Evolutionary conservation across 92 coral and sea anemone species (phyloP), one percentile per base, ranked within the genome.

Genomic region (Anthopleura xanthogrammica): DNA sequence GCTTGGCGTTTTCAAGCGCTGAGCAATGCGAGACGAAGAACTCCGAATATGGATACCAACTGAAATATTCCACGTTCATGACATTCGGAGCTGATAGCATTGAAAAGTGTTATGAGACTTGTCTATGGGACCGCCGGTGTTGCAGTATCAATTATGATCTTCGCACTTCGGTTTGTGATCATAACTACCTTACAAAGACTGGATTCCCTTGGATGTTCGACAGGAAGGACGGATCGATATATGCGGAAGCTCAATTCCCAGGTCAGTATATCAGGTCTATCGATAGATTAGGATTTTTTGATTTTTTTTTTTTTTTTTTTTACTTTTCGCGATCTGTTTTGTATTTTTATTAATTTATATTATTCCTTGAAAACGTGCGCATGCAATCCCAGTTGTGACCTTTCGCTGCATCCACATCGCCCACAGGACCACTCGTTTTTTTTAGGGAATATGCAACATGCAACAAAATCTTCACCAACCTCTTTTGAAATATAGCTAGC

Each of bases 81-180:
- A 50, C 58, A 52, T 77, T 77, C 64, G 17, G 0, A 48, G 52
- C 81, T 13, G 76, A 83, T 16, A 77, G 82, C 8, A 66, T 82
- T 82, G 87, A 57, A 56, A n/a, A 62, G n/a, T 87, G 87, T 81
- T 41, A 41, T 36, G 81, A 58, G 68, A 58, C 16, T n/a, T 87
- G 90, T 70, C 3, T 72, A 11, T 52, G 17, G 6, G 84, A 87
- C 71, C 16, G 17, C 8, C 60, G 79, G 9, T 87, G 90, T n/a
- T 42, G 14, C 46, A 87, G 90, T 71, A 82, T 79, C 40, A 87
- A 87, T 79, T 87, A 77, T 78, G 48, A 78, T 79, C 72, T 83
- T 23, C 12, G 13, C 1, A 77, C 79, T 2, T 60, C 6, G 23
- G 39, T 13, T 22, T 87, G 87, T 40, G 77, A 87, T 43, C 72